Evolutionary conservation across 2,113 vertebrate genomes (phyloP), one percentile per base, ranked within the genome.

Genomic region (zebrafish (Danio rerio)): DNA sequence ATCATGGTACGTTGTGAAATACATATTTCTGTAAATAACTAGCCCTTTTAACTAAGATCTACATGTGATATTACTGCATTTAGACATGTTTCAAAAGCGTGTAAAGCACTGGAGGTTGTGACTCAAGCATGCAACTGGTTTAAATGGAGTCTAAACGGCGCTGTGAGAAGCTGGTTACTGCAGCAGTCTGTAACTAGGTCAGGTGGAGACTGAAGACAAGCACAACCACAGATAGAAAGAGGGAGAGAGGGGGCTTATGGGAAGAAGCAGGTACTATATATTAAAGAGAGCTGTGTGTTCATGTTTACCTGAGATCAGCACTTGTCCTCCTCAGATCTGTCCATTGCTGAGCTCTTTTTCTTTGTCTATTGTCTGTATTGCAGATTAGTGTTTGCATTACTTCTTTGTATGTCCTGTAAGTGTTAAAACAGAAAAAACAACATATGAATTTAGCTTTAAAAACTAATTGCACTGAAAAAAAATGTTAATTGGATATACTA

Each of bases 141-240:
- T 78, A 47, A 9, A 71, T 55, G 61, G 50, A 58, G 58, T 42
- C 49, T 10, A 66, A 58, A 76, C 68, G 72, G 72, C 47, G 47
- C 7, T 8, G 56, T 13, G 68, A 56, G 61, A 20, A 47, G 42
- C 49, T 77, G 63, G 55, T 72, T 72, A 79, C 68, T 76, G 84
- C 77, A 71, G 77, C 42, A 81, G 76, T 80, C 80, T 75, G 12
- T 83, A 83, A 83, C 81, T 86, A 86, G 81, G 84, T 86, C 84
- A 86, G 81, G 18, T 31, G 63, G 61, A 83, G 63, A 55, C 65
- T 50, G 43, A 16, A 79, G 82, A 74, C 43, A 9, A 6, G 74
- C 5, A 72, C 4, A 71, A 31, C 69, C 49, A 47, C 53, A 61
- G 55, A 55, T 31, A 42, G 68, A n/a, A 56, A 40, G 52, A 70